Conservation (phyloP, 2,113 vertebrate species). For the Penelope pileata region DNA sequence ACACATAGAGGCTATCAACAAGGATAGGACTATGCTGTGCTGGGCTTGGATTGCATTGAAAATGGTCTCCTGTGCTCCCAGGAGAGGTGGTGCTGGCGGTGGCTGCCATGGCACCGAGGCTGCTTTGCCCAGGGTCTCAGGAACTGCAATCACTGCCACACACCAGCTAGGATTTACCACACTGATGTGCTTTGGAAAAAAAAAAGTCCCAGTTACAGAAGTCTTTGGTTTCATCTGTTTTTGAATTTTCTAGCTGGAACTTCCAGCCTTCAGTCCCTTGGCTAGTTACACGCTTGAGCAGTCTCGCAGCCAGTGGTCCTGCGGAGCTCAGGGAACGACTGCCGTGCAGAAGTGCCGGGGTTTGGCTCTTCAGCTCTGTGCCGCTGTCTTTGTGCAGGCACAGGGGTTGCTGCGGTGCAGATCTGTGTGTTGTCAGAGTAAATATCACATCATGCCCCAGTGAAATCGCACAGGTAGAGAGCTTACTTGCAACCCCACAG, state of each 20-base stretch:
- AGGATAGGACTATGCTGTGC: neutral
- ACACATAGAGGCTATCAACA: neutral
- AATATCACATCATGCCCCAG: neutral
- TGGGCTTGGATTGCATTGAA: neutral
- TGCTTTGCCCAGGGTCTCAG: neutral
- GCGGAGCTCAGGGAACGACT: neutral
- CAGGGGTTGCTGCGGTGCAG: neutral
- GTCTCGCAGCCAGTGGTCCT: neutral
- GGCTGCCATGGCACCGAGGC: accelerated
- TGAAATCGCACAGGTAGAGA: neutral
- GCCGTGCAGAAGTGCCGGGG: neutral
- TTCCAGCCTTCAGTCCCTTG: neutral
- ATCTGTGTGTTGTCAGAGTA: neutral
- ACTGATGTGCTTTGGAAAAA: neutral
- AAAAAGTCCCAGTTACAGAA: neutral
- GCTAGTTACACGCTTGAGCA: neutral
- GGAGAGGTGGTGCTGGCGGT: neutral
- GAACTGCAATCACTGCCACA: neutral
- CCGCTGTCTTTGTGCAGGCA: neutral
- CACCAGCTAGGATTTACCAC: neutral
- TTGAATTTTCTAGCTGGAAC: neutral
- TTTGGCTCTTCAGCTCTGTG: neutral
- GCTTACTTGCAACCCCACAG: neutral
- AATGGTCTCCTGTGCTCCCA: neutral
- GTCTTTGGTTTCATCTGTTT: neutral